Percentiles rank a stretch among this genome's conserved stretches.
Evolutionary conservation across 2,888 invertebrate genomes (phyloP).

Genomic region (Horisme vitalbata): DNA sequence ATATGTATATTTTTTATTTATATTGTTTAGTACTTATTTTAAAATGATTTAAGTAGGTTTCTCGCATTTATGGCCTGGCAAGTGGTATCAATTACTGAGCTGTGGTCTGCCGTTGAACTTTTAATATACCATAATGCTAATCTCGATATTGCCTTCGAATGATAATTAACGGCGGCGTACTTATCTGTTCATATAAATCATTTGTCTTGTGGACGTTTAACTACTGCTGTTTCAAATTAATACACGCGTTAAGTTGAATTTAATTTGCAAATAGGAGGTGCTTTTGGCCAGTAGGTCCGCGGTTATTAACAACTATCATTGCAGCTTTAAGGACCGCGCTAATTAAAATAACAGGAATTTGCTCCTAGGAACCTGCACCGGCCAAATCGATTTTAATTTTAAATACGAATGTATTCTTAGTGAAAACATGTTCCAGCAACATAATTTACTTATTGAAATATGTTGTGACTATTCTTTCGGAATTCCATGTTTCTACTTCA

Average conservation of each 20-base stretch:
- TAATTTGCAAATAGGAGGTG: slow-evolving; percentile 63
- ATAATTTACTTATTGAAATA: slow-evolving; percentile 26
- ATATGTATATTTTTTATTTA: too few species aligned
- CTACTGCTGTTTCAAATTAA: slow-evolving; percentile 58
- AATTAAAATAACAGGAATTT: slow-evolving; percentile 59
- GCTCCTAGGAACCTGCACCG: slow-evolving; percentile 50
- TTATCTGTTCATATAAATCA: slow-evolving; percentile 63
- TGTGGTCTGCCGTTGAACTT: slow-evolving; percentile 38
- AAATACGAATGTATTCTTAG: slow-evolving; percentile 52
- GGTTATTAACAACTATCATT: slow-evolving; percentile 45
- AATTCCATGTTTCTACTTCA: too few species aligned
- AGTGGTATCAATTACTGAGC: slow-evolving; percentile 20
- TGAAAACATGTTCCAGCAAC: slow-evolving; percentile 38
- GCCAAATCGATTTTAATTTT: slow-evolving; percentile 43
- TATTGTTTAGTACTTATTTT: too few species aligned
- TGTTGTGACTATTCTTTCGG: too few species aligned
- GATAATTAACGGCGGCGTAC: slow-evolving; percentile 47
- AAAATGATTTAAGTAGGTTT: slow-evolving; percentile 9
- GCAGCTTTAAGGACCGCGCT: slow-evolving; percentile 42
- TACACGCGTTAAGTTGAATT: slow-evolving; percentile 57
- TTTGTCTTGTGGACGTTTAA: slow-evolving; percentile 49
- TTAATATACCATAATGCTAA: slow-evolving; percentile 43
- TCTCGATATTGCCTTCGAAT: slow-evolving; percentile 45
- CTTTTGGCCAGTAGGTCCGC: slow-evolving; percentile 46
- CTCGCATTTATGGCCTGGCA: slow-evolving; percentile 12